phyloP scores from a whole-genome alignment of 2,797 vertebrate genomes.

The Acanthurus lineatus region DNA sequence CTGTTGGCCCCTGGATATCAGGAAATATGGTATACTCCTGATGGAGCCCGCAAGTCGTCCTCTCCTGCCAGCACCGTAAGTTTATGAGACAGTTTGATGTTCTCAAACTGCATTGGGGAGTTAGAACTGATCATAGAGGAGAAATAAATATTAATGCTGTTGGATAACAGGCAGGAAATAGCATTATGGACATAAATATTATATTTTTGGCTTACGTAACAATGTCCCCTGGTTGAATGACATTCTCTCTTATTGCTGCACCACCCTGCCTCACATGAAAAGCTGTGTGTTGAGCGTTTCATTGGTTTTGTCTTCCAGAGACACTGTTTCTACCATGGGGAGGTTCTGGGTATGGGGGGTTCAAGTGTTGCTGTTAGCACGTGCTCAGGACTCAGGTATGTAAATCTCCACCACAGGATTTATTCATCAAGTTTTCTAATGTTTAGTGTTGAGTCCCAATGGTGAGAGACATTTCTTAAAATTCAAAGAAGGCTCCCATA shows the following conservation, averaged over 20 bases:
- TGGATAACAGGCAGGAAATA: neutral
- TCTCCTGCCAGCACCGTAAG: conserved; percentile 87
- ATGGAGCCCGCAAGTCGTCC: conserved; percentile 84
- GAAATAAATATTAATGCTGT: neutral
- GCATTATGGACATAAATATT: neutral
- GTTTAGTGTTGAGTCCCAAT: conserved; percentile 20
- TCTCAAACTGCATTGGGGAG: conserved; percentile 4
- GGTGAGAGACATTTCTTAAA: conserved; percentile 1
- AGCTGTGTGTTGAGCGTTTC: conserved; percentile 27
- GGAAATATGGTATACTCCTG: conserved; percentile 90
- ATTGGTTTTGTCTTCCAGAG: conserved; percentile 83
- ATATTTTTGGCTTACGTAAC: neutral
- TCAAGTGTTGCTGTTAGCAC: conserved; percentile 92
- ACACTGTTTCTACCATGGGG: conserved; percentile 95
- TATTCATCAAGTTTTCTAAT: conserved; percentile 2
- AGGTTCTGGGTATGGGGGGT: conserved; percentile 81
- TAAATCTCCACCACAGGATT: neutral
- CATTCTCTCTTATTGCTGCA: neutral
- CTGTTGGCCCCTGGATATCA: conserved; percentile 93
- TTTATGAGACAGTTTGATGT: conserved; percentile 54
- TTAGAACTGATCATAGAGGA: conserved; percentile 17
- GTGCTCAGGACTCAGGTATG: conserved; percentile 94
- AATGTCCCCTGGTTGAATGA: neutral
- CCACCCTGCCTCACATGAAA: neutral
- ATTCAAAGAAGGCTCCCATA: conserved; percentile 12